Percentiles rank a stretch among this genome's conserved stretches.
These are phyloP conservation scores for Lateolabrax maculatus DNA, from an alignment of 2,797 vertebrate genomes.

Conservation along the genomic window DNA sequence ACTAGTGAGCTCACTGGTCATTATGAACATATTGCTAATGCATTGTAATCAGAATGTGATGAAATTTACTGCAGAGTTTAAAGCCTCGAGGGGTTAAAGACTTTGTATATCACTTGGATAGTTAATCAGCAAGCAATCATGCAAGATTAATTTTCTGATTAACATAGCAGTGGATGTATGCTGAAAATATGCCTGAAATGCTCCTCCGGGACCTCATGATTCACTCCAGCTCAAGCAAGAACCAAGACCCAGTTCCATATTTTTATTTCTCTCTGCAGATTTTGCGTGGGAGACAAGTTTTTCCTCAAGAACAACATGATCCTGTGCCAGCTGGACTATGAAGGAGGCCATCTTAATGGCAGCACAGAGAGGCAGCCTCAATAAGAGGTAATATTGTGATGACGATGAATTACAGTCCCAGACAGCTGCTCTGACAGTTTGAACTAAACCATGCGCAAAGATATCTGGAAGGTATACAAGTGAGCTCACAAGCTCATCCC, in stretches of 20 bases:
- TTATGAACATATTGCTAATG: constrained; percentile 48
- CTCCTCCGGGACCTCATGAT: constrained; percentile 60
- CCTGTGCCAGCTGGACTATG: constrained; percentile 98
- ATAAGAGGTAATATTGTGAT: constrained; percentile 82
- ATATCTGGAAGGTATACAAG: constrained; percentile 56
- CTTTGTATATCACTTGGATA: constrained; percentile 49
- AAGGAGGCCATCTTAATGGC: constrained; percentile 94
- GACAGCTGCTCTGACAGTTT: constrained; percentile 62
- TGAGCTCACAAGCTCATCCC: constrained; percentile 42
- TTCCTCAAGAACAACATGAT: constrained; percentile 99
- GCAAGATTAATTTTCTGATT: constrained; percentile 71
- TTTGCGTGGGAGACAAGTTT: constrained; percentile 97
- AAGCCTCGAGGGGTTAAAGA: constrained; percentile 53
- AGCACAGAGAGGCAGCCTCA: constrained; percentile 91
- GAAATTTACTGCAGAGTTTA: constrained; percentile 32
- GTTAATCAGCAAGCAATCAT: constrained; percentile 65
- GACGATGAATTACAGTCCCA: constrained; percentile 46
- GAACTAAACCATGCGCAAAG: constrained; percentile 55
- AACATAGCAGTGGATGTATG: constrained; percentile 43
- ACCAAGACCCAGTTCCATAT: constrained; percentile 62
- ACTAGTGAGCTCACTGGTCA: constrained; percentile 58
- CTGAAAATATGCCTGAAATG: constrained; percentile 62
- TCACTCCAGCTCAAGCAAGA: constrained; percentile 54
- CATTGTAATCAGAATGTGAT: constrained; percentile 60
- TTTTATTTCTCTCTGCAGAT: constrained; percentile 85